phyloP scores from a whole-genome alignment of 2,888 invertebrate species.

The Tortrix viridana region DNA sequence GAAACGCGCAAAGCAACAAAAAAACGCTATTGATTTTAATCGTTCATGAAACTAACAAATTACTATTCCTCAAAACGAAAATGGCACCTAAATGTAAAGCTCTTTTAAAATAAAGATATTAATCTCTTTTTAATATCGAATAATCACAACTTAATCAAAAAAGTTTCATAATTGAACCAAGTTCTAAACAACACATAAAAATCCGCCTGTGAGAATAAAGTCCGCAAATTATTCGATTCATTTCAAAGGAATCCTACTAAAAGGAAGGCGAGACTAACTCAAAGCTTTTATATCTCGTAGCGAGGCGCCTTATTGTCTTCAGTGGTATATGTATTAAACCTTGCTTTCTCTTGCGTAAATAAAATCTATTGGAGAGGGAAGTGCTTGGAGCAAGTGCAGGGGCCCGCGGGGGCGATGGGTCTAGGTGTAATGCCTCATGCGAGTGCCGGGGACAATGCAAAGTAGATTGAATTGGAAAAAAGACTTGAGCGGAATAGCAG shows the following conservation, averaged over 20 bases:
- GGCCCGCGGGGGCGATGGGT: constrained; percentile 53
- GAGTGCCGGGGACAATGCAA: constrained; percentile 82
- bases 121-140: neutral
- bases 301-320: constrained; percentile 82
- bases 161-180: constrained; percentile 60
- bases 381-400: constrained; percentile 76
- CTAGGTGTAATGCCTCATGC: constrained; percentile 82
- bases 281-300: constrained; percentile 83
- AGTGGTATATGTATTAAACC: constrained; percentile 81
- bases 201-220: constrained; percentile 72
- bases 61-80: neutral
- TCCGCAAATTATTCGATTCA: constrained; percentile 82
- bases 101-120: no score
- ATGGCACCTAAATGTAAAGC: no score
- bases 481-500: constrained; percentile 73
- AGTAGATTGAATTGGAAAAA: constrained; percentile 84
- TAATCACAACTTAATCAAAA: no score
- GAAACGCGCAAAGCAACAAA: no score
- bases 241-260: constrained; percentile 82
- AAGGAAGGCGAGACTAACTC: constrained; percentile 81
- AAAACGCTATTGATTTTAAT: no score
- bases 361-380: constrained; percentile 79
- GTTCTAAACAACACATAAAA: constrained; percentile 68
- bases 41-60: neutral
- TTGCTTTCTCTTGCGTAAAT: constrained; percentile 84